phyloP scores from a whole-genome alignment of 1,140 invertebrate species.

The Acyrthosiphon pisum region DNA sequence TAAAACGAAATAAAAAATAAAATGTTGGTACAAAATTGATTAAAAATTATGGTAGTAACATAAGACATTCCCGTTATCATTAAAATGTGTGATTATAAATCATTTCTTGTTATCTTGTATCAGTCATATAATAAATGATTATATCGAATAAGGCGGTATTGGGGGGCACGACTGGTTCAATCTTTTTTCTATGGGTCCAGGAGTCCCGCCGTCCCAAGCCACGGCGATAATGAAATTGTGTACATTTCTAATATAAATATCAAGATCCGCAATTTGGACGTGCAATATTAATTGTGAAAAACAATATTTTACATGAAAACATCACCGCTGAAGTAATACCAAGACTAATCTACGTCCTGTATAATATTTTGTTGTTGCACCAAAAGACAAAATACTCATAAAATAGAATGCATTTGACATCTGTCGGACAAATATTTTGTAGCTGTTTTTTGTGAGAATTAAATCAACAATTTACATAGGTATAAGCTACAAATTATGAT shows the following conservation, averaged over 20 bases:
- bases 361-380: neutral
- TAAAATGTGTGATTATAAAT: neutral
- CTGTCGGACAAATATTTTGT: neutral
- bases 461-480: neutral
- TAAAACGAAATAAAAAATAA: constrained; percentile 16
- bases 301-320: neutral
- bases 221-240: too few relatives aligned
- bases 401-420: neutral
- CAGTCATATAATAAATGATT: neutral
- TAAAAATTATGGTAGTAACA: constrained; percentile 1
- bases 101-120: neutral
- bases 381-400: neutral
- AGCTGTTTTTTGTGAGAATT: neutral
- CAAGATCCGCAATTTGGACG: too few relatives aligned
- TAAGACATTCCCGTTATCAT: neutral
- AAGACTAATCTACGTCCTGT: neutral
- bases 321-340: neutral
- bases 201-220: neutral
- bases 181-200: too few relatives aligned
- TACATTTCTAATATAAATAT: too few relatives aligned
- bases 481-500: neutral
- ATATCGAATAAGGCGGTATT: neutral
- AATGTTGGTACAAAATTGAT: neutral
- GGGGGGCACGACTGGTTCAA: neutral
- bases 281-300: too few relatives aligned